Evolutionary conservation across 2,113 vertebrate genomes (phyloP).

Genomic region (Hippocampus guttulatus): DNA sequence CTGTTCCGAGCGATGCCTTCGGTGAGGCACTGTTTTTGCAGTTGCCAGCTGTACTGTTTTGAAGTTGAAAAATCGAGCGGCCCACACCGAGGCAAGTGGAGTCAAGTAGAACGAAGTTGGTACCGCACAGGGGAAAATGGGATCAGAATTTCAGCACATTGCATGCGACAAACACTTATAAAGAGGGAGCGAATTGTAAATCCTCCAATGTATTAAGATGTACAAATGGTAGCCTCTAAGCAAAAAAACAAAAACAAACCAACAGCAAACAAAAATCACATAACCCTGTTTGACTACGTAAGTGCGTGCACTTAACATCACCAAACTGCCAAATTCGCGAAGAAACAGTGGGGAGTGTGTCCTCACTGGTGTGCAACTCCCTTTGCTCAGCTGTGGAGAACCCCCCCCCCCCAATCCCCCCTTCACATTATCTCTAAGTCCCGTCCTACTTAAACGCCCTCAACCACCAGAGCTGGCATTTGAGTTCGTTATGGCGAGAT

Average conservation of each 20-base stretch:
- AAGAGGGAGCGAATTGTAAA: neutral
- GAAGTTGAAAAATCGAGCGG: too few relatives aligned
- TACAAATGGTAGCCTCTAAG: neutral
- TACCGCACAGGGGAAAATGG: too few relatives aligned
- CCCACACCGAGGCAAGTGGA: too few relatives aligned
- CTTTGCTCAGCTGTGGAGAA: conserved; percentile 48
- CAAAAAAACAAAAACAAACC: conserved; percentile 10
- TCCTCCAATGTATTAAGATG: conserved; percentile 14
- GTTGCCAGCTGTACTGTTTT: too few relatives aligned
- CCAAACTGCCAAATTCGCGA: conserved; percentile 25
- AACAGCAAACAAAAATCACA: conserved; percentile 11
- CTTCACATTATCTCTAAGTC: conserved; percentile 22
- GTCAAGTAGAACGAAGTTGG: too few relatives aligned
- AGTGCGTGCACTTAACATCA: conserved; percentile 26
- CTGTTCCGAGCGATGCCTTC: neutral
- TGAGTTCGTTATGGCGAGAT: conserved; percentile 23
- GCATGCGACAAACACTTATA: neutral
- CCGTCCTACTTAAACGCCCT: conserved; percentile 12
- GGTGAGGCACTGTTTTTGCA: neutral
- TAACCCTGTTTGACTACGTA: conserved; percentile 30
- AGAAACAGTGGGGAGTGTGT: conserved; percentile 36
- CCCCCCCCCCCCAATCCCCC: conserved; percentile 23
- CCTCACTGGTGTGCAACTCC: conserved; percentile 10
- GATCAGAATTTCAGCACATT: too few relatives aligned
- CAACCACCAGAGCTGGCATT: conserved; percentile 12